Base-by-base conservation (phyloP, 2,888 invertebrate genomes). In the Dolichomitus sp. region DNA sequence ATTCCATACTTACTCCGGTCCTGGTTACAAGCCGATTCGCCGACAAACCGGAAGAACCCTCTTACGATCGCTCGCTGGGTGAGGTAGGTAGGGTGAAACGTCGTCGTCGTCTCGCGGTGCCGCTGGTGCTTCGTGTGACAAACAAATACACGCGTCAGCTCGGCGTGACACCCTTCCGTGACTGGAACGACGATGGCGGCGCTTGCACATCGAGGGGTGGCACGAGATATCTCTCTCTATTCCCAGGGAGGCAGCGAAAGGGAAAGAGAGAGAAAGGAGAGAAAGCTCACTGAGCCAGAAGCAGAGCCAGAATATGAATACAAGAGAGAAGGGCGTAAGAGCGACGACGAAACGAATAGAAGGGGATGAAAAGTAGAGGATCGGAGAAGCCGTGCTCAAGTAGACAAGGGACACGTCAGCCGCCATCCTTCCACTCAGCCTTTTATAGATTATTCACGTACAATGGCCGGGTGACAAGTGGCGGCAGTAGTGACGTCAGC, bases 381-480 rank as follows among this genome's bases (percentile, higher is more conserved):
- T 91, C 88, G 90, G 89, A 88, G 90, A 88, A 92, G 90, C 90
- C 92, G 93, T 93, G 93, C 92, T 93, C 93, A 93, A 93, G 93
- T 93, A 92, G 93, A 92, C 92, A 92, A 90, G 93, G 91, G 92
- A 91, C 91, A 91, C 90, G 91, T 90, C 91, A 89, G 90, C 89
- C 89, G 86, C 87, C 89, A 88, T 90, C 89, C 91, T 90, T 91
- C 90, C 90, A 91, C 92, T 92, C 91, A 90, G 91, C 90, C 92
- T 92, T 92, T 92, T 92, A 92, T 92, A 92, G 92, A 93, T 92
- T 93, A 92, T 93, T 93, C 92, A 91, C 92, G 90, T 91, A 92
- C 90, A 92, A 91, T 90, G 88, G 89, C 87, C 85, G 90, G 87
- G 89, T 90, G 92, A 91, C 91, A 90, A 91, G 91, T 91, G 88